Evolutionary conservation across 2,113 vertebrate species (phyloP), one percentile per base, ranked within the genome.

Genomic region (Nothoprocta pentlandii): DNA sequence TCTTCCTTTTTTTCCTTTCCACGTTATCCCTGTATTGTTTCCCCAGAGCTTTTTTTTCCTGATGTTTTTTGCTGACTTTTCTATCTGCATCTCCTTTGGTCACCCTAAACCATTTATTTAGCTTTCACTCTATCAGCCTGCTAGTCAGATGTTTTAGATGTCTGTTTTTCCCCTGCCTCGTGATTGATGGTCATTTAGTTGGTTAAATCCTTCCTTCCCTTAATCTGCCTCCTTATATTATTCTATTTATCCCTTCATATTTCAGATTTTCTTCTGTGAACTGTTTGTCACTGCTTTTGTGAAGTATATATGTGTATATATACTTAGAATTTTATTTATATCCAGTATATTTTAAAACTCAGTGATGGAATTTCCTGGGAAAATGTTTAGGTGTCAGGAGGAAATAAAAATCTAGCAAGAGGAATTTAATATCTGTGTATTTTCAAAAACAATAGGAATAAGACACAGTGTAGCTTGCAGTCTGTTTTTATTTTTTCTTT

Each of bases 401-500:
- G 74, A 93, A 84, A 69, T 44, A 42, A 53, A 87, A 68, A 6
- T 78, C 12, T 53, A 47, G 25, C 14, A 53, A 47, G 78, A 62
- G 32, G 14, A 79, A 12, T 73, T 84, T 84, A 6, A 7, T 68
- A 70, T 16, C 53, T 76, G 8, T 28, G 15, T 77, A 39, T 20
- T 54, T 54, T 63, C 14, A 63, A 63, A 63, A 63, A 63, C 28
- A 75, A 74, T 51, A 58, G 8, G 49, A 85, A 2, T 49, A 41
- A 7, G 75, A 96, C 44, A 41, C 32, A 44, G 62, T 67, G 53
- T 56, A 89, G 14, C 34, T 78, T 80, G 46, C 15, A 80, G 80
- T 74, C 84, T 88, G 77, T 28, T 84, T 94, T 94, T 92, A 77
- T 86, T 94, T 15, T 66, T 89, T 91, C 49, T 25, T 59, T 67